Base-by-base conservation (phyloP, 2,113 vertebrate genomes). In the Cathartes aura region DNA sequence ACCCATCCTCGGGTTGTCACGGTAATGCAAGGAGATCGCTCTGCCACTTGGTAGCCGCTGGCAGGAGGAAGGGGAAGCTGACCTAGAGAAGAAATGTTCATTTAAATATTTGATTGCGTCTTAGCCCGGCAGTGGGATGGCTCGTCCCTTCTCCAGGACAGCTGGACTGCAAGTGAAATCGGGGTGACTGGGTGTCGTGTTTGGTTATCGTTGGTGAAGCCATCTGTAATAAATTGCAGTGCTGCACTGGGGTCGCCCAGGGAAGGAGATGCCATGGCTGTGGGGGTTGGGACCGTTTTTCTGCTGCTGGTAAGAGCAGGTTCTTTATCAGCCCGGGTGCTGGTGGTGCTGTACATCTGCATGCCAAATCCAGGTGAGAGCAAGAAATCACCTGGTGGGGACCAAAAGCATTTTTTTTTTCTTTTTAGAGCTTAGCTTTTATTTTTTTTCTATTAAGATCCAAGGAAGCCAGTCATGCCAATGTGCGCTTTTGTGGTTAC, bases 71-170 rank as follows among this genome's bases (percentile, higher is more conserved):
- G 68, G 36, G 40, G 5, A 86, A 66, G 56, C 58, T 95, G 96
- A 93, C 85, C 90, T 47, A 42, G 38, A 78, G 90, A 82, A 67
- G 34, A 88, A 95, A 70, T 3, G 4, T 96, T 75, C 64, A 32
- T 92, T 97, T 83, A 82, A 85, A 93, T 97, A 90, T 96, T 96
- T 95, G 92, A 90, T 98, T 66, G 84, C 36, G 2, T 89, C 91
- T 75, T 47, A 87, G 68, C 50, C 52, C 0, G 2, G 43, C 21
- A 17, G 42, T 79, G 83, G 40, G 42, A 40, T 86, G 85, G 59
- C 47, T 89, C 55, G 48, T 87, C 11, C 72, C 29, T 92, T 88
- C 80, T 92, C 30, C 8, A n/a, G 72, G 62, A 59, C 64, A 47
- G 73, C 89, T 63, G 92, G 36, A 52, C 42, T 90, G 56, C 52